Percentiles rank a stretch among this genome's conserved stretches.
phyloP scores from a whole-genome alignment of 2,797 vertebrate species.

The Phoebastria nigripes region DNA sequence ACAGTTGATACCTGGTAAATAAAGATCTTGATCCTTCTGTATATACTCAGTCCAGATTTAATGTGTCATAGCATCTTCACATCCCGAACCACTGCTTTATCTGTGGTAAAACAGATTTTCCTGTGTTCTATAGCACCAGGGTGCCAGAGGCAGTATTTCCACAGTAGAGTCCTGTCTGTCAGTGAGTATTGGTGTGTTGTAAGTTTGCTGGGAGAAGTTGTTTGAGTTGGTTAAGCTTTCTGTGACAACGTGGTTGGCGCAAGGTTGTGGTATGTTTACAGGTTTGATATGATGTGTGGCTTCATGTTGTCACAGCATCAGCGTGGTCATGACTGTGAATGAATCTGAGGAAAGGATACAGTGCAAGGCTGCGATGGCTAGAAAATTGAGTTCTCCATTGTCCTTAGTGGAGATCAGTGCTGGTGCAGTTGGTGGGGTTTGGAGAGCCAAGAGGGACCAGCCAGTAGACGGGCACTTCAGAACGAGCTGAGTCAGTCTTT shows the following conservation, averaged over 20 bases:
- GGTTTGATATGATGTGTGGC: neutral
- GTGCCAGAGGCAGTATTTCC: neutral
- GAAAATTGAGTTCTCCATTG: neutral
- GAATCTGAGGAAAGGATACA: neutral
- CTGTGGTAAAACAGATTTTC: neutral
- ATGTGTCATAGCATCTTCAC: neutral
- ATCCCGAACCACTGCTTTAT: neutral
- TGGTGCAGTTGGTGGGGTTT: neutral
- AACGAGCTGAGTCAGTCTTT: neutral
- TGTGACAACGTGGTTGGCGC: fast-evolving
- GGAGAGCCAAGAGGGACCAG: neutral
- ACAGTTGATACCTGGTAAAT: neutral
- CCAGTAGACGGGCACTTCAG: neutral
- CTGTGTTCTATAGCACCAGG: neutral
- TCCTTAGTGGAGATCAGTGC: neutral
- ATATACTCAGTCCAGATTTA: neutral
- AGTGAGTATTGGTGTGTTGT: neutral
- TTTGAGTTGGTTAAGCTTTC: neutral
- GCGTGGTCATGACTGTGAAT: neutral
- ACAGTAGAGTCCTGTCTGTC: neutral
- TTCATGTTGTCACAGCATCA: neutral
- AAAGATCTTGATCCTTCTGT: neutral
- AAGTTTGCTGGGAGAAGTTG: neutral
- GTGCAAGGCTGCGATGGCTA: neutral
- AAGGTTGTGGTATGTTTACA: neutral